Evolutionary conservation across 2,888 invertebrate species (phyloP), one percentile per base, ranked within the genome.

Genomic region (Sarcophaga caerulescens): DNA sequence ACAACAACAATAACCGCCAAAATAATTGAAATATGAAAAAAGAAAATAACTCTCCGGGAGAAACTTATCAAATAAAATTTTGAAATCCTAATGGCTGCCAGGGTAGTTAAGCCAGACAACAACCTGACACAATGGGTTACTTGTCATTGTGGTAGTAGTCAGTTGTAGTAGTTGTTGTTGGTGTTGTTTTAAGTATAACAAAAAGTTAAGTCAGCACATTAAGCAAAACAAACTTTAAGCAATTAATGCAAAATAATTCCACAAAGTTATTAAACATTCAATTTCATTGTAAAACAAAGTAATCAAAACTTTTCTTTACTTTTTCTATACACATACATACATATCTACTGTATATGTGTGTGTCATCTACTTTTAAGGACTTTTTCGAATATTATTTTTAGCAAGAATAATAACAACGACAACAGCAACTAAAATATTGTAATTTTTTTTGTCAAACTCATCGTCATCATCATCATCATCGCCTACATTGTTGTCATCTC

Each of bases 281-380:
- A 89, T 88, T 89, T 88, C 85, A 88, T 88, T 89, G 89, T 89
- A 89, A 89, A 90, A 89, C 90, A 90, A 90, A 90, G 89, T 89
- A 89, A 89, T 89, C 89, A 88, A 90, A 90, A 90, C 85, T 90
- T 90, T 89, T 73, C 47, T n/a, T 66, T 35, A 5, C 21, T 23
- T 45, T 66, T 19, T 62, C 21, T 23, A 21, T 44, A 59, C n/a
- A n/a, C n/a, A n/a, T n/a, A n/a, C n/a, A n/a, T n/a, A n/a, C 57
- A 14, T n/a, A 35, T 66, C 57, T 63, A 19, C 23, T 69, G 23
- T 12, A 17, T 14, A 3, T 35, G 35, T 35, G 35, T 10, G 35
- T 35, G 10, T 35, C 35, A 35, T 6, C 35, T 35, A 35, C 35
- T 35, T 35, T 35, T 35, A 35, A 10, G 35, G 35, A 35, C 25